Evolutionary conservation across 2,797 vertebrate species (phyloP).

Genomic region (Odontamblyopus rebecca): DNA sequence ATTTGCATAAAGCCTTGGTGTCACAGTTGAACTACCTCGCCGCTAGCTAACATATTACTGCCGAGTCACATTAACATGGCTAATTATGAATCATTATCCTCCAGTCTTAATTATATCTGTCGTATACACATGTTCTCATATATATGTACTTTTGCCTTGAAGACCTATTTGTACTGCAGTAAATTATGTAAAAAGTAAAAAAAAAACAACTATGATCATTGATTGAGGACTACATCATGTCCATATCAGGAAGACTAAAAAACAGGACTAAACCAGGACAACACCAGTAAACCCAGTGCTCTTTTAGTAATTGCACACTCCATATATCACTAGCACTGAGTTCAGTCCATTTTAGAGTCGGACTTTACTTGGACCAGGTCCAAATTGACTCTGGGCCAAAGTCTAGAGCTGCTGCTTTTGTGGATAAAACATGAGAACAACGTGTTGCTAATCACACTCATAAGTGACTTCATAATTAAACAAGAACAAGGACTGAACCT

Average conservation of each 20-base stretch:
- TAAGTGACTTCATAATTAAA: neutral
- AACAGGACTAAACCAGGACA: neutral
- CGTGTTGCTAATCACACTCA: neutral
- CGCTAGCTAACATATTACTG: neutral
- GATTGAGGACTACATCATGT: no score
- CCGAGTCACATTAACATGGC: neutral
- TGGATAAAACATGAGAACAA: neutral
- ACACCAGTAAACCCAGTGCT: neutral
- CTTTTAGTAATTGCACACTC: neutral
- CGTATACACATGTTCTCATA: neutral
- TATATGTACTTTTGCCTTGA: neutral
- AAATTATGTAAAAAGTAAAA: no score
- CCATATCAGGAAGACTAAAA: no score
- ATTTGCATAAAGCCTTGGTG: neutral
- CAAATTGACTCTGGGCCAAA: neutral
- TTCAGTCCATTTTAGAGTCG: neutral
- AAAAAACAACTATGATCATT: no score
- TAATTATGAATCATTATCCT: neutral
- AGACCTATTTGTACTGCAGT: neutral
- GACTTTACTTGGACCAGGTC: neutral
- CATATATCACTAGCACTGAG: neutral
- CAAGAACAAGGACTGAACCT: neutral
- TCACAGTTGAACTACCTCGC: neutral
- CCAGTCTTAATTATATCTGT: neutral
- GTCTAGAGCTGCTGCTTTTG: neutral